A percentile compares a stretch with the other conserved stretches of the same genome.
These are phyloP conservation scores for Mesopsocus fuscifrons DNA, from an alignment of 2,888 invertebrate species.

Conservation along the genomic window DNA sequence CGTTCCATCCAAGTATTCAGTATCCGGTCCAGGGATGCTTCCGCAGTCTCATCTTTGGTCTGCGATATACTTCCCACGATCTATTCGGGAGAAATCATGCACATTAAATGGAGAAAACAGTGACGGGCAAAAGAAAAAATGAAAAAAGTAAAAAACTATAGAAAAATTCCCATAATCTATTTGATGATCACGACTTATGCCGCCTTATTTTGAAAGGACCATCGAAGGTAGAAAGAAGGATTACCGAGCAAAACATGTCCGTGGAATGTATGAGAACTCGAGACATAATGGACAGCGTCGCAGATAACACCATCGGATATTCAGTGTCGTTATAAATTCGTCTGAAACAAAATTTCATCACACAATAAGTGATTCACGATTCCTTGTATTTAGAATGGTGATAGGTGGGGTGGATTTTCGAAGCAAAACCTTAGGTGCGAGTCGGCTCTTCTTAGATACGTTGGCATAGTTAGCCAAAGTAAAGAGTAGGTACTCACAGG, in stretches of 20 bases:
- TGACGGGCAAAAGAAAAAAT: slow-evolving; percentile 10
- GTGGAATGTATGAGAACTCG: slow-evolving; percentile 50
- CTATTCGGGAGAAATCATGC: slow-evolving; percentile 13
- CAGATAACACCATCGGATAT: slow-evolving; percentile 51
- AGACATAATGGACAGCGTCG: slow-evolving; percentile 58
- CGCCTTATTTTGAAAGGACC: too few species aligned
- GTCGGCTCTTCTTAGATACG: background rate
- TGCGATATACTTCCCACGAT: slow-evolving; percentile 19
- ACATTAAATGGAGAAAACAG: background rate
- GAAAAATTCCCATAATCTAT: slow-evolving; percentile 5
- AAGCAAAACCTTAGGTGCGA: slow-evolving; percentile 9
- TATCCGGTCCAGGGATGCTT: slow-evolving; percentile 46
- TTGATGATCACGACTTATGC: background rate
- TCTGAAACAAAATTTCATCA: slow-evolving; percentile 27
- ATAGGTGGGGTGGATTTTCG: too few species aligned
- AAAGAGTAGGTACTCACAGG: slow-evolving; percentile 27
- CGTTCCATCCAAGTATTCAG: slow-evolving; percentile 61
- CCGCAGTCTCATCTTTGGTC: slow-evolving; percentile 21
- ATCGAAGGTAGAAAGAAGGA: slow-evolving; percentile 1
- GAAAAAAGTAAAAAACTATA: too few species aligned
- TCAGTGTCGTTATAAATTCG: slow-evolving; percentile 48
- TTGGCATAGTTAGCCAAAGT: too few species aligned
- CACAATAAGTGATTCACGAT: too few species aligned
- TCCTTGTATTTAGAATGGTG: too few species aligned
- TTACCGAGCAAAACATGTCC: slow-evolving; percentile 24